Evolutionary conservation across 2,113 vertebrate species (phyloP).

Genomic region (Sinocyclocheilus anophthalmus): DNA sequence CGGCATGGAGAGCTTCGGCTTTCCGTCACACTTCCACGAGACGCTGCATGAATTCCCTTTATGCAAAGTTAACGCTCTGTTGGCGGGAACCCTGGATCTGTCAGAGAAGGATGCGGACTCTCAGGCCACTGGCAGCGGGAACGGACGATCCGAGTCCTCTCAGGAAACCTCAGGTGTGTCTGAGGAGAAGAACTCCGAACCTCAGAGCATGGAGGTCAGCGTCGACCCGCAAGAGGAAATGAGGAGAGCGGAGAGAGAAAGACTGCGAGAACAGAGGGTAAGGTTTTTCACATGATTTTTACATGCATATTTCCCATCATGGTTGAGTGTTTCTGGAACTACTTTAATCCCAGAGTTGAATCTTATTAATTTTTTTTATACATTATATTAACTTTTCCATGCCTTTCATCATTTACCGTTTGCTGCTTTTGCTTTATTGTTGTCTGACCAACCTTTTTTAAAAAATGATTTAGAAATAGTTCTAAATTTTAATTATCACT

Average conservation of each 20-base stretch:
- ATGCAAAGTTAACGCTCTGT: slow-evolving; percentile 86
- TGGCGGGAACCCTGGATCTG: slow-evolving; percentile 80
- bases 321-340: not conserved
- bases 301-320: not conserved
- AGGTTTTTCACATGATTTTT: slow-evolving; percentile 33
- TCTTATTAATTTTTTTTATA: too few relatives aligned
- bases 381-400: not conserved
- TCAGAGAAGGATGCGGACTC: slow-evolving; percentile 62
- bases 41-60: slow-evolving; percentile 91
- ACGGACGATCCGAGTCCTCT: not conserved
- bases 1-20: slow-evolving; percentile 92
- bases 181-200: slow-evolving; percentile 56
- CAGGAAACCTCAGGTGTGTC: slow-evolving; percentile 42
- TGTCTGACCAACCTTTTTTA: not conserved
- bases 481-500: not conserved
- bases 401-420: not conserved
- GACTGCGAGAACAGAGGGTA: slow-evolving; percentile 75
- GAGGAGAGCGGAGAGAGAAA: slow-evolving; percentile 72
- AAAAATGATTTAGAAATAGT: too few relatives aligned
- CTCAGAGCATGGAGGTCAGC: slow-evolving; percentile 63
- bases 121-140: not conserved
- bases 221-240: slow-evolving; percentile 58
- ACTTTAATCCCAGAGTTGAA: not conserved
- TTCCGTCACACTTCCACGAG: slow-evolving; percentile 84
- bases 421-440: not conserved